Base-by-base conservation (phyloP, 2,113 vertebrate species). In the Callochromis pleurospilus region DNA sequence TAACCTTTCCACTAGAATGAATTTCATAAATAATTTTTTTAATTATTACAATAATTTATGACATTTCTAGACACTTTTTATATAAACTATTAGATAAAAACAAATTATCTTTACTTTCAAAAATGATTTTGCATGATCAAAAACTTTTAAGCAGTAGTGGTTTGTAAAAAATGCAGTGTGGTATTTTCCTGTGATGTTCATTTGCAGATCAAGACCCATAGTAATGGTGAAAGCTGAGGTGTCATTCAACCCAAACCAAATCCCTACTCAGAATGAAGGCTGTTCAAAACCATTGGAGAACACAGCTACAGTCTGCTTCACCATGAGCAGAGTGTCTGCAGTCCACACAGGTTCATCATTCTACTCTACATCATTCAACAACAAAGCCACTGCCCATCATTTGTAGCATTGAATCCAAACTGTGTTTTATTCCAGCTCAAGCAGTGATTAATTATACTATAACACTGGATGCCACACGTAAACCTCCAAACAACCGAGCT, bases 1-100 rank as follows among this genome's bases (percentile, higher is more conserved):
- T 21, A 21, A 21, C 21, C 21, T 21, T 21, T 21, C 21, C 21
- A 21, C 21, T 60, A 17, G 26, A 60, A 4, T 60, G 26, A 60
- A 60, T 60, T 60, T 14, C 56, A 60, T 60, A 17, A 56, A 3
- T 10, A 9, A 0, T 10, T 6, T 10, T 60, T 17, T 4, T 0
- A 60, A 60, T 31, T 60, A 60, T 60, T 31, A 31, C 26, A 60
- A 17, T 17, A 31, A 60, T 60, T 60, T 60, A 17, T 60, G 14
- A 1, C 0, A 31, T 17, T 60, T 60, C 26, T 60, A 60, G 26
- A 60, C 26, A 60, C 26, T 0, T 10, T 60, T 60, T 0, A 60
- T 31, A 60, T 31, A 60, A 60, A 60, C 26, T 60, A 60, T 31
- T 60, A 6, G 8, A 60, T 60, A 17, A 60, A 60, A 62, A 62